Percentiles rank a stretch among this genome's conserved stretches.
Evolutionary conservation across 2,113 vertebrate species (phyloP).

Genomic region (Hystrix cristata): DNA sequence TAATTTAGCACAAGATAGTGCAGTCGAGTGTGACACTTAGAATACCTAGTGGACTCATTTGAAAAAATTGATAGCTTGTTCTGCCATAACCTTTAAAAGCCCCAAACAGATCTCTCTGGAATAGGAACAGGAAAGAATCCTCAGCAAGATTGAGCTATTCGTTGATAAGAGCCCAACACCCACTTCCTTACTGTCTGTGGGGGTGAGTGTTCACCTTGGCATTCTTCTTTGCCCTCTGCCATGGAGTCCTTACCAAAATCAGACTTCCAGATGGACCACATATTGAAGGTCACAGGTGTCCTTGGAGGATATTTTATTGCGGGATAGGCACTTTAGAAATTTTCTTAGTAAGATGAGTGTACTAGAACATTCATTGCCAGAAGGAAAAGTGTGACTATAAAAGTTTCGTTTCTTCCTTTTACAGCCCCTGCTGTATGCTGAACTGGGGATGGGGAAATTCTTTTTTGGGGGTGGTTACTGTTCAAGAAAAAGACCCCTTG

Average conservation of each 20-base stretch:
- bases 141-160: background rate
- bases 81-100: slow-evolving; percentile 19
- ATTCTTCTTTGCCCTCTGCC: background rate
- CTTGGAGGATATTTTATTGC: background rate
- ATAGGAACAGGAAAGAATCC: slow-evolving; percentile 9
- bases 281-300: background rate
- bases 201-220: background rate
- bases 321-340: background rate
- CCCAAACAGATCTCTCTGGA: slow-evolving; percentile 36
- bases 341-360: background rate
- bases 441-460: background rate
- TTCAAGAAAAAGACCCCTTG: background rate
- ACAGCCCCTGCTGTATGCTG: background rate
- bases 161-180: background rate
- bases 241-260: background rate
- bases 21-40: background rate
- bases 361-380: background rate
- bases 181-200: background rate
- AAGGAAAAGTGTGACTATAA: background rate
- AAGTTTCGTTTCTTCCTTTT: background rate
- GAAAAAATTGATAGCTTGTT: slow-evolving; percentile 59
- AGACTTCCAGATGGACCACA: background rate
- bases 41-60: slow-evolving; percentile 37
- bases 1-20: slow-evolving; percentile 59
- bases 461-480: background rate